A percentile compares a stretch with the other conserved stretches of the same genome.
Conservation (phyloP, 1,140 invertebrate species). For the Cotesia chilonis region DNA sequence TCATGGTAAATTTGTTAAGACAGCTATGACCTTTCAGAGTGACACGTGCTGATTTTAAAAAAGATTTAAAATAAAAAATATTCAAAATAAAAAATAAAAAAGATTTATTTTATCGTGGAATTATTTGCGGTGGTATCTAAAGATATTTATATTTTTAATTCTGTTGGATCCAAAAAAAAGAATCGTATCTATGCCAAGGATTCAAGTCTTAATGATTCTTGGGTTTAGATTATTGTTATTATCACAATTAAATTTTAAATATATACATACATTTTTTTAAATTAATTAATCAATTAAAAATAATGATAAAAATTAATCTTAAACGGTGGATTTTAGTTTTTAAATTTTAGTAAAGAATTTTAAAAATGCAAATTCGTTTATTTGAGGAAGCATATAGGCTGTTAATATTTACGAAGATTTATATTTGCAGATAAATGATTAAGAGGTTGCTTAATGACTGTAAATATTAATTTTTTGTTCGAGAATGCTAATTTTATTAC, state of each 20-base stretch:
- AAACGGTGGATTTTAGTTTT: too few species aligned
- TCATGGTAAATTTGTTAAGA: background rate
- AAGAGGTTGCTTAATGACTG: too few species aligned
- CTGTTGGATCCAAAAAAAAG: constrained; percentile 20
- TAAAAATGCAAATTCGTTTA: too few species aligned
- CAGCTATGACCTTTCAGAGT: constrained; percentile 8
- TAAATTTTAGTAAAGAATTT: too few species aligned
- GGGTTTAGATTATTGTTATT: background rate
- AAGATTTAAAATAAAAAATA: background rate
- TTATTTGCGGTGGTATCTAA: background rate
- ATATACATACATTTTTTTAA: background rate
- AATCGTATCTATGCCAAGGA: constrained; percentile 34
- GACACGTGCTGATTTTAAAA: background rate
- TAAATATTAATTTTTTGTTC: too few species aligned
- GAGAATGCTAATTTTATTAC: too few species aligned
- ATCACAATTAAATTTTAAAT: too few species aligned
- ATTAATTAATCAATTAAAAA: background rate
- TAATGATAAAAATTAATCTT: too few species aligned
- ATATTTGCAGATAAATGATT: too few species aligned
- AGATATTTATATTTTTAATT: constrained; percentile 16
- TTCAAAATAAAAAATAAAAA: background rate
- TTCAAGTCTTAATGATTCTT: constrained; percentile 11
- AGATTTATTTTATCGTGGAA: background rate
- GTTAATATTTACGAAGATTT: too few species aligned
- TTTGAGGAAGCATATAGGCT: too few species aligned